A percentile compares a stretch with the other conserved stretches of the same genome.
Evolutionary conservation across 1,140 invertebrate genomes (phyloP).

Genomic region (Onthophagus taurus): DNA sequence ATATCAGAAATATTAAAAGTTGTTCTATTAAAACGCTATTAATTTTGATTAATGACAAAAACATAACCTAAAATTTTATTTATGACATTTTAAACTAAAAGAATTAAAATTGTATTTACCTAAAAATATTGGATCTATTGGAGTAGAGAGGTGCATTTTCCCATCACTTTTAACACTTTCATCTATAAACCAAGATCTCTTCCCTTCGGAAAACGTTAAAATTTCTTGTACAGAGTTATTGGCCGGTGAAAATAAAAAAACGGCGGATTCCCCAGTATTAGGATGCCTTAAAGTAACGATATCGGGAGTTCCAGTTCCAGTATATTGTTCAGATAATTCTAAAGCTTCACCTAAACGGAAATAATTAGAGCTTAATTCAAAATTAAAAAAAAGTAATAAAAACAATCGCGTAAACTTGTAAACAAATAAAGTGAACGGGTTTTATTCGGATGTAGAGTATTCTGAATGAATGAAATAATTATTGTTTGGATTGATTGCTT

Average conservation of each 20-base stretch:
- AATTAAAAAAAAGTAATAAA: slow-evolving; percentile 9
- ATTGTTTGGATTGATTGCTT: not conserved
- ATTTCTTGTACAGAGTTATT: slow-evolving; percentile 54
- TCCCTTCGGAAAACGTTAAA: slow-evolving; percentile 53
- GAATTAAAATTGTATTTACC: slow-evolving; percentile 30
- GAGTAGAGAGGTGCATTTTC: slow-evolving; percentile 58
- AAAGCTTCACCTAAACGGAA: slow-evolving; percentile 38
- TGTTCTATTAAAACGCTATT: too few species aligned
- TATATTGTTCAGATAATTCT: slow-evolving; percentile 43
- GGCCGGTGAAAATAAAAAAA: slow-evolving; percentile 51
- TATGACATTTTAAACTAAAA: not conserved
- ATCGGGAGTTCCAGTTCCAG: slow-evolving; percentile 54
- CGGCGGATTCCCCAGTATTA: slow-evolving; percentile 45
- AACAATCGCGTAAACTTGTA: not conserved
- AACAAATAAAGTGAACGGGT: too few species aligned
- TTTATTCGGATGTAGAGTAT: too few species aligned
- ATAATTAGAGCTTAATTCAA: slow-evolving; percentile 12
- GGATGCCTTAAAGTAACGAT: slow-evolving; percentile 65
- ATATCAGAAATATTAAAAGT: too few species aligned
- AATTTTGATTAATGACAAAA: too few species aligned
- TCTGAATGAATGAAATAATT: too few species aligned
- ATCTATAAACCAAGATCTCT: slow-evolving; percentile 61
- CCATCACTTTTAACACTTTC: slow-evolving; percentile 65
- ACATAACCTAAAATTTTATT: too few species aligned
- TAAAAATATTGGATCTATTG: slow-evolving; percentile 63